A percentile compares a stretch with the other conserved stretches of the same genome.
Evolutionary conservation across 2,113 vertebrate genomes (phyloP).

Genomic region (Crotalus horridus): DNA sequence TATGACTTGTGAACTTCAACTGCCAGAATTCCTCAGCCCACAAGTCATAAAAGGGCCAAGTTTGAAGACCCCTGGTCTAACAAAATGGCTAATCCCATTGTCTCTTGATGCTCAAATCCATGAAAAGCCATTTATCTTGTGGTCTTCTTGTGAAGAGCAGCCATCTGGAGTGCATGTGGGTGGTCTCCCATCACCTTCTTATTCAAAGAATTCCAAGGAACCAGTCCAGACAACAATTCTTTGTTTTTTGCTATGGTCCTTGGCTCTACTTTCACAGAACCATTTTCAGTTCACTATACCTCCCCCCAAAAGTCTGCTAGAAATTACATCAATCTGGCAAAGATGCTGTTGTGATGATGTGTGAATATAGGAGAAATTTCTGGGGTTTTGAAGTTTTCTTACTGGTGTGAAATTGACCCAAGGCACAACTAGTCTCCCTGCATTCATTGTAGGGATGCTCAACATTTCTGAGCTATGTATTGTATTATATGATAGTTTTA

Average conservation of each 20-base stretch:
- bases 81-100: too few relatives aligned
- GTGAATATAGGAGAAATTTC: accelerated
- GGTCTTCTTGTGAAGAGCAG: too few relatives aligned
- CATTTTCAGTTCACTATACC: background rate
- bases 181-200: too few relatives aligned
- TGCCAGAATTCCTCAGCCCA: too few relatives aligned
- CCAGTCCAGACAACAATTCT: too few relatives aligned
- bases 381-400: background rate
- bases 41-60: too few relatives aligned
- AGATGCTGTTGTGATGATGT: accelerated
- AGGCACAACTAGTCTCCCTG: background rate
- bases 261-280: background rate
- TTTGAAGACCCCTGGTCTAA: too few relatives aligned
- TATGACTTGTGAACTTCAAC: too few relatives aligned
- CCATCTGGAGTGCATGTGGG: too few relatives aligned
- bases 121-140: too few relatives aligned
- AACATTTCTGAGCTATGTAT: background rate
- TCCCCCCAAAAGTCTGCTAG: background rate
- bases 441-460: background rate
- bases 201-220: too few relatives aligned
- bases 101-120: too few relatives aligned
- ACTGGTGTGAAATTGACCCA: background rate
- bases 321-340: background rate
- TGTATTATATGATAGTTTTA: background rate
- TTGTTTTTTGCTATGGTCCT: background rate